Evolutionary conservation across 2,888 invertebrate species (phyloP).

Genomic region (Eupeodes luniger): DNA sequence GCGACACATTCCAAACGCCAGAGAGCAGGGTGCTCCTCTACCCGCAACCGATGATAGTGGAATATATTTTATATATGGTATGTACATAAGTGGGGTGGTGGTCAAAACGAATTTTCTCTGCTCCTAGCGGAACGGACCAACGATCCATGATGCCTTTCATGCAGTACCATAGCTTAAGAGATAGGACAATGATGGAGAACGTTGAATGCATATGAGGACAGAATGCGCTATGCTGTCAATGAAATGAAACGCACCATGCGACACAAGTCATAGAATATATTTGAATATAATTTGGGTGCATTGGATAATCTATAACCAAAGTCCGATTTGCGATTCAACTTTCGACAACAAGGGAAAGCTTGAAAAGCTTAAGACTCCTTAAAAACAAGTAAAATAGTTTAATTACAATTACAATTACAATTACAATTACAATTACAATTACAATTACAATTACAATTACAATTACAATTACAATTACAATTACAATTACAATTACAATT

Average conservation of each 20-base stretch:
- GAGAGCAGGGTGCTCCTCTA: not conserved
- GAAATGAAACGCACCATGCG: slow-evolving; percentile 49
- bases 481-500: too few species aligned
- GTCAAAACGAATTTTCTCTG: slow-evolving; percentile 17
- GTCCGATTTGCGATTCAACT: not conserved
- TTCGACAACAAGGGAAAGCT: not conserved
- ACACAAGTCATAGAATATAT: slow-evolving; percentile 8
- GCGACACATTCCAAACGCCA: slow-evolving; percentile 46
- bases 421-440: too few species aligned
- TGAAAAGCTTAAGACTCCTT: too few species aligned
- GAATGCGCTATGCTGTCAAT: slow-evolving; percentile 23
- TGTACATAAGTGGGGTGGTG: not conserved
- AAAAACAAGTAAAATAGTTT: too few species aligned
- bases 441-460: too few species aligned
- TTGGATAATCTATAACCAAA: not conserved
- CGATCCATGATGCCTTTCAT: slow-evolving; percentile 44
- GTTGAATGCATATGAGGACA: not conserved
- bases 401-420: too few species aligned
- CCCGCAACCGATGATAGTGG: not conserved
- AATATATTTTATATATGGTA: too few species aligned
- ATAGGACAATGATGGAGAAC: slow-evolving; percentile 1
- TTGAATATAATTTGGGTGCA: slow-evolving; percentile 28
- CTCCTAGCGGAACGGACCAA: slow-evolving; percentile 45
- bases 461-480: too few species aligned
- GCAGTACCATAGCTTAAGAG: not conserved